phyloP scores from a whole-genome alignment of 2,888 invertebrate species.

The Cyaniris semiargus region DNA sequence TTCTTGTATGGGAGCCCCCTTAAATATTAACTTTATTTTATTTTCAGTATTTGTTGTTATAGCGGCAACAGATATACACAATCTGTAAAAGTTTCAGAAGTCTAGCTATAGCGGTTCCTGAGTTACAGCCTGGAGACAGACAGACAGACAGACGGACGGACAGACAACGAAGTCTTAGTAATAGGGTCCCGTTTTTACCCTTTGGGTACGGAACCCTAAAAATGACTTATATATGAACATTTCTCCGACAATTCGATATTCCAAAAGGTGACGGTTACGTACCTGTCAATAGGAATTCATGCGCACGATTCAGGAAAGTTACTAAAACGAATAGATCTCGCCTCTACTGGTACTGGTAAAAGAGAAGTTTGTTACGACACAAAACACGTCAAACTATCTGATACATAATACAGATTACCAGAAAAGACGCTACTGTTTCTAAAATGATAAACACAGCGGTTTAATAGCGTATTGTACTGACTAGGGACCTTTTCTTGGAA shows the following conservation, averaged over 20 bases:
- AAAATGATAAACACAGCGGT: neutral
- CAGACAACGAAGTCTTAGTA: too few relatives aligned
- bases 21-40: too few relatives aligned
- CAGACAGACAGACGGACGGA: too few relatives aligned
- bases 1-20: too few relatives aligned
- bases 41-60: too few relatives aligned
- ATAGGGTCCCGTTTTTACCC: too few relatives aligned
- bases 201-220: too few relatives aligned
- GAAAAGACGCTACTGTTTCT: neutral
- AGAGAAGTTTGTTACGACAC: neutral
- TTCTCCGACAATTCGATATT: neutral
- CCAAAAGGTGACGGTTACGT: neutral
- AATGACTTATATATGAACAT: neutral
- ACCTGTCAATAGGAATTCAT: neutral
- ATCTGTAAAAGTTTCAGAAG: too few relatives aligned
- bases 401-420: neutral
- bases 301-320: neutral
- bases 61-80: too few relatives aligned
- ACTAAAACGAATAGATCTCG: neutral
- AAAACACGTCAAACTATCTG: neutral
- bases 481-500: neutral
- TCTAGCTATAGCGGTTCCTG: too few relatives aligned
- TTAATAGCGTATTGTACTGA: neutral
- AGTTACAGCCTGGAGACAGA: too few relatives aligned
- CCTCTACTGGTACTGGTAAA: neutral